phyloP scores from a whole-genome alignment of 92 coral and sea anemone genomes.

The Siderastrea radians region DNA sequence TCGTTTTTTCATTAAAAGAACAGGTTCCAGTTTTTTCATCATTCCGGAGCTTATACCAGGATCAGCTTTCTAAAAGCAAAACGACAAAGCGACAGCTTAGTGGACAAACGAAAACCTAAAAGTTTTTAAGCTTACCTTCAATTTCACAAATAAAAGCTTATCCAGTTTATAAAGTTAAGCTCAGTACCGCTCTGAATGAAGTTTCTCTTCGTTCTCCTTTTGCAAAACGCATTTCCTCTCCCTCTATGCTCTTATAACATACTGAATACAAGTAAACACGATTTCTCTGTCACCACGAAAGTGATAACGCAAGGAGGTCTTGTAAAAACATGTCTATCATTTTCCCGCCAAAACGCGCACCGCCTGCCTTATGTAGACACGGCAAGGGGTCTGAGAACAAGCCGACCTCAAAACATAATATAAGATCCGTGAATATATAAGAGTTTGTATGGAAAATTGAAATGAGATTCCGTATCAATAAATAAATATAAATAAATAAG shows the following conservation, averaged over 20 bases:
- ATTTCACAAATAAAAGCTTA: background rate
- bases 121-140: no score
- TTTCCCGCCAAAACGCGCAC: no score
- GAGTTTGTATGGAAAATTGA: no score
- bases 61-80: slow-evolving; percentile 7
- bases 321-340: no score
- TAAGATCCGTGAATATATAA: no score
- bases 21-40: slow-evolving; percentile 42
- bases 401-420: no score
- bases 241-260: background rate
- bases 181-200: slow-evolving; percentile 12
- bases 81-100: background rate
- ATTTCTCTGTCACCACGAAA: background rate
- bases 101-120: background rate
- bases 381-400: no score
- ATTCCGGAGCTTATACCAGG: slow-evolving; percentile 35
- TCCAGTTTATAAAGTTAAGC: background rate
- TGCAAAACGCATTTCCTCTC: slow-evolving; percentile 11
- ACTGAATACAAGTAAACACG: background rate
- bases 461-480: no score
- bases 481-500: no score
- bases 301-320: no score
- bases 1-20: slow-evolving; percentile 15
- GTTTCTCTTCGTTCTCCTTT: background rate
- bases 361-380: no score